phyloP scores from a whole-genome alignment of 2,888 invertebrate genomes.

The Tiphia femorata region DNA sequence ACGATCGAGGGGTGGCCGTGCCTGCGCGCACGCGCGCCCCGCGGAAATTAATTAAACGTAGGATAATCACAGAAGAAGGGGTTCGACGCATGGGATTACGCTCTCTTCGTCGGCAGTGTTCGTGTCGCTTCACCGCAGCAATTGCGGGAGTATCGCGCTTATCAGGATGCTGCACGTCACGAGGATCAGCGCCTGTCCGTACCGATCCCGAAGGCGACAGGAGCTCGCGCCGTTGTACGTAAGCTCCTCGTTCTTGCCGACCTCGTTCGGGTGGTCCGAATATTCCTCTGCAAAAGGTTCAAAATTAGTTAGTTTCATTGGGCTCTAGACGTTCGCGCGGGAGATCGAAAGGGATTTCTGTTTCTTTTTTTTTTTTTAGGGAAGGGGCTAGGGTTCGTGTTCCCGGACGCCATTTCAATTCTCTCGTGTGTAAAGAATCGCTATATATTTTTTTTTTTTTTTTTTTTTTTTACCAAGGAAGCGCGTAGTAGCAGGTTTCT shows the following conservation, averaged over 20 bases:
- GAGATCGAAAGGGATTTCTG: no score
- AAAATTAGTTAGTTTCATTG: no score
- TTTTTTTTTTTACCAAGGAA: no score
- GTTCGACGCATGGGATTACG: slow-evolving; percentile 58
- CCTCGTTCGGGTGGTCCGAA: slow-evolving; percentile 91
- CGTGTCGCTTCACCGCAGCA: slow-evolving; percentile 66
- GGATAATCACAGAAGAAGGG: slow-evolving; percentile 69
- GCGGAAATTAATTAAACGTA: slow-evolving; percentile 67
- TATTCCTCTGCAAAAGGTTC: slow-evolving; percentile 78
- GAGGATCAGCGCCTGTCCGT: slow-evolving; percentile 48
- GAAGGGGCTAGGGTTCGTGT: no score
- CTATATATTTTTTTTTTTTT: no score
- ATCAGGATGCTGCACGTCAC: slow-evolving; percentile 56
- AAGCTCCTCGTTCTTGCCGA: slow-evolving; percentile 92
- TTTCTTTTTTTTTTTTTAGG: no score
- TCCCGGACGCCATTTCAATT: no score
- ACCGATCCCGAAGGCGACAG: slow-evolving; percentile 37
- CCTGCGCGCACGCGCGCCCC: slow-evolving; percentile 38
- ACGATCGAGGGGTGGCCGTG: slow-evolving; percentile 43
- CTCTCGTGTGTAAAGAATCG: no score
- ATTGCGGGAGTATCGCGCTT: slow-evolving; percentile 55
- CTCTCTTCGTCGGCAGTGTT: slow-evolving; percentile 37
- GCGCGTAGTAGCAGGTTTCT: no score
- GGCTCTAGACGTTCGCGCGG: slow-evolving; percentile 6
- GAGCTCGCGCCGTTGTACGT: slow-evolving; percentile 76